Base-by-base conservation (phyloP, 2,113 vertebrate genomes). In the Acanthisitta chloris region DNA sequence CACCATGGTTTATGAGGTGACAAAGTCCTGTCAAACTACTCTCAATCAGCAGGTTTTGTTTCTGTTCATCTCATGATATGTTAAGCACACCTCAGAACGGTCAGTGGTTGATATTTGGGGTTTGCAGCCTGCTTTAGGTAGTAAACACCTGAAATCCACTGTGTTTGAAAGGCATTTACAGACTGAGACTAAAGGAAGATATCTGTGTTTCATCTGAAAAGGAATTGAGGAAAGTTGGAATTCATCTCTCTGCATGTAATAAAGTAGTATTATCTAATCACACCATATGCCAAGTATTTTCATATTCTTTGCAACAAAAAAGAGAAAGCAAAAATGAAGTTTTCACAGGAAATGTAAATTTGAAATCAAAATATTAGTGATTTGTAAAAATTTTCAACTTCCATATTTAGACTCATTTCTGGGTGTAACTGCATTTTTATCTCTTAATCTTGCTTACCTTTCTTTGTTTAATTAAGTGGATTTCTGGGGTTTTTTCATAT, bases 1-100 rank as follows among this genome's bases (percentile, higher is more conserved):
- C 29, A n/a, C n/a, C 6, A 48, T 8, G 28, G 19, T 29, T 71
- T 78, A 26, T 64, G n/a, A 77, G 17, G 11, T 18, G 78, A 54
- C 4, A 46, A 25, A 74, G 15, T 54, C 86, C 71, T 70, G 14
- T 42, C 34, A 61, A 81, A 55, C 12, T 33, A 21, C 4, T 46
- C 31, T 62, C 0, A 0, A 33, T 40, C 42, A 52, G 15, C 4
- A 31, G 5, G 4, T 46, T 73, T 59, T 23, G 2, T 70, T 74
- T 85, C 38, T 66, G 19, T 38, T 88, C 21, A n/a, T 54, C 15
- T 57, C 38, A 54, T 17, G 17, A 40, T 38, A 43, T 25, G 14
- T 19, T 69, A 77, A 84, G 49, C 36, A n/a, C 18, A 55, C 10
- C 66, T 81, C 34, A 38, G 49, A 85, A 78, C 17, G 26, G 17